phyloP scores from a whole-genome alignment of 2,888 invertebrate species.

The Hermaeophaga mercurialis region DNA sequence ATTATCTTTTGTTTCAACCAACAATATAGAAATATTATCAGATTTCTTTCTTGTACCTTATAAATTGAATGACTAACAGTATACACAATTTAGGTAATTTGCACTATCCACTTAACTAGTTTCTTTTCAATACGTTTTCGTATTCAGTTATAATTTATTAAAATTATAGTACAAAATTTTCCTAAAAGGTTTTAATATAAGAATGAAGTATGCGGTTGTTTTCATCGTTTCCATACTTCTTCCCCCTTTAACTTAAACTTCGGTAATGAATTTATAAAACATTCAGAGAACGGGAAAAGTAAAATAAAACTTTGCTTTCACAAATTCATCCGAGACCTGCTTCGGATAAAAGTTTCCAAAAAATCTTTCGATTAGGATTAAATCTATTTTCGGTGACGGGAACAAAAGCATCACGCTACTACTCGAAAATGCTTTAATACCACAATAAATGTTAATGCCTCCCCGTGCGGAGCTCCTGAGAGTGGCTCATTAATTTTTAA shows the following conservation, averaged over 20 bases:
- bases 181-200: too few species aligned
- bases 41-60: too few species aligned
- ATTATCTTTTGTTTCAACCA: too few species aligned
- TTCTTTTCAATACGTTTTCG: too few species aligned
- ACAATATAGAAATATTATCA: too few species aligned
- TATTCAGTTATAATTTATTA: too few species aligned
- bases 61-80: too few species aligned
- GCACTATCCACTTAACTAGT: too few species aligned
- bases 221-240: background rate
- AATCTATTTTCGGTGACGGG: constrained; percentile 11
- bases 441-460: constrained; percentile 26
- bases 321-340: background rate
- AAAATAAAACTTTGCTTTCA: constrained; percentile 15
- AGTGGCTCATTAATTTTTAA: constrained; percentile 26
- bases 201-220: background rate
- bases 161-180: too few species aligned
- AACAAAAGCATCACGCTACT: constrained; percentile 17
- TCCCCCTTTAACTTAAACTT: constrained; percentile 6
- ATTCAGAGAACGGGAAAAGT: background rate
- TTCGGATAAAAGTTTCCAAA: constrained; percentile 15
- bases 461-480: constrained; percentile 17
- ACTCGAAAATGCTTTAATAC: constrained; percentile 27
- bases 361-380: constrained; percentile 6
- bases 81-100: too few species aligned
- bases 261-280: constrained; percentile 12